phyloP scores from a whole-genome alignment of 2,797 vertebrate species.

The Halcyon chelicuti region DNA sequence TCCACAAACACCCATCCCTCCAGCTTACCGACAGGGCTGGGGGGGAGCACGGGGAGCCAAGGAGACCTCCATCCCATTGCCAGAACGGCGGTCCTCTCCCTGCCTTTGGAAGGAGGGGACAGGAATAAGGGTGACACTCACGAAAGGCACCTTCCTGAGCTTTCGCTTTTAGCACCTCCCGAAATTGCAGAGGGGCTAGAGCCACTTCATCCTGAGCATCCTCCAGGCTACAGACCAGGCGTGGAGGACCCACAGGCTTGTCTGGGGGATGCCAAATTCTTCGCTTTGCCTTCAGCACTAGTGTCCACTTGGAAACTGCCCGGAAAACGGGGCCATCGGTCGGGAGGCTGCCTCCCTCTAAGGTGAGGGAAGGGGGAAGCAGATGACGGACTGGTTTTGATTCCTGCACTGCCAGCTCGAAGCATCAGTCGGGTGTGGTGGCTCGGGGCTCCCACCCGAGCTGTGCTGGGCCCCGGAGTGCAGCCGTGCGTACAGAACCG shows the following conservation, averaged over 20 bases:
- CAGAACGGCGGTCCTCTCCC: background rate
- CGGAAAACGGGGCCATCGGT: fast-evolving
- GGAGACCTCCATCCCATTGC: background rate
- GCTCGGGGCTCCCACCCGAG: background rate
- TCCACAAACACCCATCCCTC: background rate
- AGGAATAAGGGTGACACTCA: background rate
- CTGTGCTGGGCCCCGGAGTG: background rate
- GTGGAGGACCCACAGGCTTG: background rate
- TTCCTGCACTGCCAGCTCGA: background rate
- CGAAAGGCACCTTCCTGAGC: background rate
- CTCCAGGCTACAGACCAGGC: fast-evolving
- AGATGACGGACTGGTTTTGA: background rate
- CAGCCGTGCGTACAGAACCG: background rate
- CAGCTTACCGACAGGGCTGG: background rate
- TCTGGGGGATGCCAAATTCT: background rate
- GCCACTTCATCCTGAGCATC: background rate
- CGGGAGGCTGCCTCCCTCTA: background rate
- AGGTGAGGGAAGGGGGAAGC: background rate
- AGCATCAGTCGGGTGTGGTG: background rate
- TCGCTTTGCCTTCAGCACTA: background rate
- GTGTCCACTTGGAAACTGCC: background rate
- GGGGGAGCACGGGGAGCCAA: fast-evolving
- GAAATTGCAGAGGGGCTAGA: background rate
- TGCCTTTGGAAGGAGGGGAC: background rate
- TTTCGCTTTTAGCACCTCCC: background rate